Evolutionary conservation across 2,113 vertebrate species (phyloP).

Genomic region (Pygoscelis adeliae): DNA sequence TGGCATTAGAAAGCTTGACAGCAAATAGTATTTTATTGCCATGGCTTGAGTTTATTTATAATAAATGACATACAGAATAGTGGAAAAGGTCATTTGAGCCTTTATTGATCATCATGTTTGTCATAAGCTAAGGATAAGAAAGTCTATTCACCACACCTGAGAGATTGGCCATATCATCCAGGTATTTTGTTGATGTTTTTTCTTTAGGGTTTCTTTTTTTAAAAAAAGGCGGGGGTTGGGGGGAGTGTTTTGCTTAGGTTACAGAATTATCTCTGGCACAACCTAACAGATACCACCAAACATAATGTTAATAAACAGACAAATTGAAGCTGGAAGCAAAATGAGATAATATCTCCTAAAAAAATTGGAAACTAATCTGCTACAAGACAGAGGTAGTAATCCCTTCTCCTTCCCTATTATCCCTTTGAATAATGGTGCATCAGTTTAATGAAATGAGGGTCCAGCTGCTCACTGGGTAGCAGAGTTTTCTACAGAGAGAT

Average conservation of each 20-base stretch:
- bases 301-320: background rate
- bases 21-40: background rate
- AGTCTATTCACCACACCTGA: background rate
- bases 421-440: background rate
- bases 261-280: background rate
- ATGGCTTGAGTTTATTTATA: background rate
- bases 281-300: background rate
- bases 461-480: background rate
- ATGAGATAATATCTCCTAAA: background rate
- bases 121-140: background rate
- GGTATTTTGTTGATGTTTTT: background rate
- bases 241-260: background rate
- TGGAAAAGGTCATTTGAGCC: background rate
- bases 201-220: background rate
- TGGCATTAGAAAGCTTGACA: background rate
- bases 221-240: accelerated
- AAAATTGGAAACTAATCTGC: background rate
- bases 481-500: background rate
- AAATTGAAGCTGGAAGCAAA: background rate
- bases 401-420: background rate
- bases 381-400: background rate
- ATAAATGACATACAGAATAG: background rate
- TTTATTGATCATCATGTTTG: background rate
- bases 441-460: background rate
- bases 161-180: background rate